A percentile compares a stretch with the other conserved stretches of the same genome.
Conservation (phyloP, 2,888 invertebrate species). For the Agrotis ipsilon region DNA sequence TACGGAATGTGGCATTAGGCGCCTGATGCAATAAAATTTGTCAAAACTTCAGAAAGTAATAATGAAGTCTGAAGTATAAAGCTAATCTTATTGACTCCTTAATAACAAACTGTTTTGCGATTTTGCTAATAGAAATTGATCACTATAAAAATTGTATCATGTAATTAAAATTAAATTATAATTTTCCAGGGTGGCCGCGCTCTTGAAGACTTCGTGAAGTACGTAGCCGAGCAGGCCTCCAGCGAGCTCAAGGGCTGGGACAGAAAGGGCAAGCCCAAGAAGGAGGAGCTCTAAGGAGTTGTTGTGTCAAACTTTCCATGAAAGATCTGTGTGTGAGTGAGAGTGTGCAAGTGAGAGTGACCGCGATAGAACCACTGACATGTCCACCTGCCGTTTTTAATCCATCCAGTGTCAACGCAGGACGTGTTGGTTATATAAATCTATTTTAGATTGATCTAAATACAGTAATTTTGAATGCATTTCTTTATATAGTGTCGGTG, state of each 20-base stretch:
- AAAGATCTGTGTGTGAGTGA: conserved; percentile 86
- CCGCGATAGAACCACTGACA: conserved; percentile 57
- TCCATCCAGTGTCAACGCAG: conserved; percentile 46
- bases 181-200: conserved; percentile 96
- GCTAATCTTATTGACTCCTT: no score
- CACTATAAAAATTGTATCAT: no score
- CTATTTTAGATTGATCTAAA: conserved; percentile 80
- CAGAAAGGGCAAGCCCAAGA: conserved; percentile 94
- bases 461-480: conserved; percentile 90
- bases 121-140: not conserved
- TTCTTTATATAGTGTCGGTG: conserved; percentile 85
- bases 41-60: no score
- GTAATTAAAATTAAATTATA: not conserved
- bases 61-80: not conserved
- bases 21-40: no score
- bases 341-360: conserved; percentile 64
- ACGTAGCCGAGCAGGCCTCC: conserved; percentile 97
- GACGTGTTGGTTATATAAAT: conserved; percentile 71
- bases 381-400: conserved; percentile 28
- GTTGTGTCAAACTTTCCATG: conserved; percentile 80
- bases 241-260: conserved; percentile 96
- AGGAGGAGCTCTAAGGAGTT: conserved; percentile 86
- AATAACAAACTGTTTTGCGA: no score
- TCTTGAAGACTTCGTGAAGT: conserved; percentile 98
- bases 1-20: no score